Conservation (phyloP, 2,113 vertebrate species). For the Nansenia antarctica region DNA sequence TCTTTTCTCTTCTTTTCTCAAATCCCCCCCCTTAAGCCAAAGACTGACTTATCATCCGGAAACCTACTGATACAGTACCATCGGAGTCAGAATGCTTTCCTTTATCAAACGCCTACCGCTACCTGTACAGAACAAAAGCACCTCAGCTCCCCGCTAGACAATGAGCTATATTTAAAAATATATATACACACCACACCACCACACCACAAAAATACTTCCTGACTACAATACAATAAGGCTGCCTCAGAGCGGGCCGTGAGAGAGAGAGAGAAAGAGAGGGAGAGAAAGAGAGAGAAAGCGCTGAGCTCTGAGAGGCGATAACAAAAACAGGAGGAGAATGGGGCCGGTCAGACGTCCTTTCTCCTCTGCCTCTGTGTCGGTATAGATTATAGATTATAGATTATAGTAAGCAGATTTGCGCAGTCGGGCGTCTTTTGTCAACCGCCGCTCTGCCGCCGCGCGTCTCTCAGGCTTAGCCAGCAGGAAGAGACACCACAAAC, state of each 20-base stretch:
- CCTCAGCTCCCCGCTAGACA: constrained; percentile 56
- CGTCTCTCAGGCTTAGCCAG: constrained; percentile 57
- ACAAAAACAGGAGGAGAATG: constrained; percentile 61
- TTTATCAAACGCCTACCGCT: constrained; percentile 57
- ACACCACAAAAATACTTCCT: constrained; percentile 58
- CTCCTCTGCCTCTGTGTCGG: constrained; percentile 40
- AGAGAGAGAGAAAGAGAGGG: not conserved
- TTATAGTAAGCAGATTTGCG: constrained; percentile 73
- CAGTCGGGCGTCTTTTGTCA: constrained; percentile 62
- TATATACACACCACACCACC: not conserved
- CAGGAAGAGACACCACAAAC: constrained; percentile 57
- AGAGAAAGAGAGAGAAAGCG: constrained; percentile 52
- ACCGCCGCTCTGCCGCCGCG: constrained; percentile 46
- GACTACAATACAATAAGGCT: constrained; percentile 35
- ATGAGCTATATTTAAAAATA: constrained; percentile 51
- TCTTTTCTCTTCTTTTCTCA: constrained; percentile 29
- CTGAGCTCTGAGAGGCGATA: constrained; percentile 63
- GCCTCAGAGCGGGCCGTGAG: not conserved
- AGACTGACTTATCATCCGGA: constrained; percentile 57
- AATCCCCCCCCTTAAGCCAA: constrained; percentile 56
- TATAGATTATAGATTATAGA: constrained; percentile 62
- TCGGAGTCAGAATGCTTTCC: constrained; percentile 50
- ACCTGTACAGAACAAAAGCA: constrained; percentile 59
- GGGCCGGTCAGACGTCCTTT: constrained; percentile 64
- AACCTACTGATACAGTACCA: constrained; percentile 57